Conservation (phyloP, 2,888 invertebrate genomes). For the Anthrax anthrax region DNA sequence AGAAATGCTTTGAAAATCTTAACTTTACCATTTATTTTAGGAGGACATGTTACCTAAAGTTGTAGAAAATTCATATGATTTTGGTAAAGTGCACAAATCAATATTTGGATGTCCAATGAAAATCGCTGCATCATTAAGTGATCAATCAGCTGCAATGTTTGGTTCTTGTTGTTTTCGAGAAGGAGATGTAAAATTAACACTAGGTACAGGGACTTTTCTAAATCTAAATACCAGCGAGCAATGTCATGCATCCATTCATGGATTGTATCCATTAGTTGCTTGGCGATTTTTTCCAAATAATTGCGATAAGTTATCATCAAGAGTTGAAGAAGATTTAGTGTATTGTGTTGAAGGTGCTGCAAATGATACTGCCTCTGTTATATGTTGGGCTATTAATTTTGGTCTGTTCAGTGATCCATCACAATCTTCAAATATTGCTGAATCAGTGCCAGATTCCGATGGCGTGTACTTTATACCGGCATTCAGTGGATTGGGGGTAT, state of each 20-base stretch:
- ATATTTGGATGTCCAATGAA: conserved; percentile 66
- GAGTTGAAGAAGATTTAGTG: conserved; percentile 37
- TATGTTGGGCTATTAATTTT: conserved; percentile 68
- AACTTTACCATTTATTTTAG: too few species aligned
- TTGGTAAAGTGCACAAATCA: conserved; percentile 49
- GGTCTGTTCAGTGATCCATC: conserved; percentile 50
- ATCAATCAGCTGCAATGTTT: conserved; percentile 81
- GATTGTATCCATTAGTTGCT: conserved; percentile 82
- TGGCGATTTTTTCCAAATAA: conserved; percentile 45
- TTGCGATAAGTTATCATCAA: neutral
- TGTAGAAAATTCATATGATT: conserved; percentile 60
- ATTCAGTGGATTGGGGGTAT: conserved; percentile 75
- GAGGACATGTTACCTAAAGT: conserved; percentile 61
- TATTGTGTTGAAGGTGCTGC: conserved; percentile 77
- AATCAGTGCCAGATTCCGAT: conserved; percentile 51
- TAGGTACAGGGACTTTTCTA: conserved; percentile 86
- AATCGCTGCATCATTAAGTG: conserved; percentile 39
- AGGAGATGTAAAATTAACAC: conserved; percentile 72
- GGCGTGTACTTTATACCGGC: conserved; percentile 81
- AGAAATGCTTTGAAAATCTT: too few species aligned
- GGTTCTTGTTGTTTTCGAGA: conserved; percentile 67
- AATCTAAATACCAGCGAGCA: conserved; percentile 63
- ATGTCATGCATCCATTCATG: conserved; percentile 68
- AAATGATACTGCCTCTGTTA: conserved; percentile 74
- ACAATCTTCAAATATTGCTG: conserved; percentile 52